These are phyloP conservation scores for Sapajus apella DNA, from an alignment of 2,113 vertebrate genomes.

Conservation along the genomic window DNA sequence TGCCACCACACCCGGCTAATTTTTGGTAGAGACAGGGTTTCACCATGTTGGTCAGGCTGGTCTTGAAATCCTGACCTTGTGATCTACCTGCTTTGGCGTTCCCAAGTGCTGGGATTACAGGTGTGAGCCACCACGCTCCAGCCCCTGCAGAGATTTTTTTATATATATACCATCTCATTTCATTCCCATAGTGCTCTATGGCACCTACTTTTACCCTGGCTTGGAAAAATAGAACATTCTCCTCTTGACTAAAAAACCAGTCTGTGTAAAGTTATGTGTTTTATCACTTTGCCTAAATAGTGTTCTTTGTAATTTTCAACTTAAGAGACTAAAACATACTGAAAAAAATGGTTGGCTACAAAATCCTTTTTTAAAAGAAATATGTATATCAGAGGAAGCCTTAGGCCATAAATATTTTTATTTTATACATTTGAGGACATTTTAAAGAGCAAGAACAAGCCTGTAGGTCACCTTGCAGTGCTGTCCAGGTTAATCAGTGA, in stretches of 20 bases:
- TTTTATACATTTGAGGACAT: neutral
- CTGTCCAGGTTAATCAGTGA: neutral
- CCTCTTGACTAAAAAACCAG: neutral
- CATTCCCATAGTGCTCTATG: fast-evolving
- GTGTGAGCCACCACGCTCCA: too few relatives aligned
- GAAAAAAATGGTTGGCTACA: neutral
- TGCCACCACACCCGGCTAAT: too few relatives aligned
- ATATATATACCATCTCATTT: fast-evolving
- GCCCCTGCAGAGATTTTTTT: too few relatives aligned
- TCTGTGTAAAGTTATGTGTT: neutral
- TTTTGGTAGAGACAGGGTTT: too few relatives aligned
- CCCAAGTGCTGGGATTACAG: too few relatives aligned
- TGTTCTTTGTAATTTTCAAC: neutral
- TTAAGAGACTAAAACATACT: neutral
- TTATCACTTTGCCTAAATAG: neutral
- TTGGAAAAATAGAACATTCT: neutral
- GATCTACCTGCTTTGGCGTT: too few relatives aligned
- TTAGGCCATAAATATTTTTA: neutral
- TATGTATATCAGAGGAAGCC: neutral
- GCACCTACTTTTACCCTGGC: neutral
- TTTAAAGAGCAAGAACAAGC: neutral
- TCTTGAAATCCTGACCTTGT: too few relatives aligned
- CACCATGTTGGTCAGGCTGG: too few relatives aligned
- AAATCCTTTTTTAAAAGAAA: neutral
- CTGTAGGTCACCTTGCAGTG: neutral